Evolutionary conservation across 1,140 invertebrate species (phyloP), one percentile per base, ranked within the genome.

Genomic region (Battus philenor): DNA sequence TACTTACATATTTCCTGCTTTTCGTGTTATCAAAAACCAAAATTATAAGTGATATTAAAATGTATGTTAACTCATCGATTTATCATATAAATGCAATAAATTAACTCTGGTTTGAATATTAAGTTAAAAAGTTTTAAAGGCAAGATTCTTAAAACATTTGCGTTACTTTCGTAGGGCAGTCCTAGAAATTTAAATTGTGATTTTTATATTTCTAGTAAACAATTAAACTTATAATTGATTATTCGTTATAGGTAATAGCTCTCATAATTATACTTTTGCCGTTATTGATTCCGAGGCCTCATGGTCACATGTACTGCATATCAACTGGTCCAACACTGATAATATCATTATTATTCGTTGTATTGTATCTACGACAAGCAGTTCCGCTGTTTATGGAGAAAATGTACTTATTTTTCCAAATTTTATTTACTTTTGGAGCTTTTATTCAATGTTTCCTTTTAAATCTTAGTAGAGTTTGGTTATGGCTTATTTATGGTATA

Each of bases 331-430:
- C 80, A 26, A 84, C 80, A 26, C 30, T 80, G 49, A 53, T 84
- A 13, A 78, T 81, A 59, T 84, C 80, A 1, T 50, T 80, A 41
- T 54, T 84, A 48, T 81, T 84, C 47, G 64, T 84, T 34, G 71
- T 81, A 45, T 64, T 84, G 36, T 84, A 84, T 47, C 31, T 81
- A 45, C 67, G 80, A 44, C 75, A 58, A 68, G 78, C 61, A 72
- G 77, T 81, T 9, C 77, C 80, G 7, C 29, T 84, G 32, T 84
- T 82, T 57, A 82, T 84, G 78, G 80, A 84, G 55, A 84, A 84
- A 66, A 80, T 84, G 76, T 80, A 82, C 53, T 59, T 84, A 39
- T 78, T 79, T 64, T 84, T 82, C 65, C 76, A 84, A 82, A 84
- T 84, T 54, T 58, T 81, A 43, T 84, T 84, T 54, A 78, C 74